Percentiles rank a stretch among this genome's conserved stretches.
These are phyloP conservation scores for Sebastes itinus DNA, from an alignment of 2,797 vertebrate genomes.

Conservation along the genomic window DNA sequence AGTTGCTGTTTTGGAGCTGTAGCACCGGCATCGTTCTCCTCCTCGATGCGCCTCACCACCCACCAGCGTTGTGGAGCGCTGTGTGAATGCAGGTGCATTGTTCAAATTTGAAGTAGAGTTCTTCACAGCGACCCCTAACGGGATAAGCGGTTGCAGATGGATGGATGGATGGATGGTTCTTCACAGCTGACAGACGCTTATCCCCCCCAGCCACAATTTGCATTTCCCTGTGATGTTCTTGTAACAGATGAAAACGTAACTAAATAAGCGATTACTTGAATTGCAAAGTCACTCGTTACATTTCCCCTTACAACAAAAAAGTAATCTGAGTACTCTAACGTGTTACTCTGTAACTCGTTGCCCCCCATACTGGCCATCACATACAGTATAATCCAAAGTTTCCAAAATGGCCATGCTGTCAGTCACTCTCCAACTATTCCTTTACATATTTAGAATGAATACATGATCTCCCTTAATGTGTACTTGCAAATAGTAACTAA, in stretches of 20 bases:
- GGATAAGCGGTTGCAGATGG: too few species aligned
- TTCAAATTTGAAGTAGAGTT: not conserved
- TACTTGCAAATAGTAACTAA: not conserved
- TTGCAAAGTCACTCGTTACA: not conserved
- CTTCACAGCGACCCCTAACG: too few species aligned
- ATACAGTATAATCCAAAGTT: not conserved
- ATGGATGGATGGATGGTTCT: too few species aligned
- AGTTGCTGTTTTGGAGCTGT: not conserved
- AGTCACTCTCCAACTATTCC: not conserved
- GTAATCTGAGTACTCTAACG: not conserved
- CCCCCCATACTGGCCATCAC: too few species aligned
- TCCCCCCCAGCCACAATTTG: not conserved
- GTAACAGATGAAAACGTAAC: not conserved
- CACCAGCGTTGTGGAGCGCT: not conserved
- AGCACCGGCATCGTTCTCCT: too few species aligned
- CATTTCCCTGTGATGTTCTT: not conserved
- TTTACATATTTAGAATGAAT: not conserved
- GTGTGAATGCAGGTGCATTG: not conserved
- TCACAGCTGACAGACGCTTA: not conserved
- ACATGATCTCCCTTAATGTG: not conserved
- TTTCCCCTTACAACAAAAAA: not conserved
- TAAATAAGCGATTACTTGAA: not conserved
- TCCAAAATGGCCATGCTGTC: not conserved
- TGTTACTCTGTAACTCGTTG: too few species aligned
- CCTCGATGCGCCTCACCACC: too few species aligned